Conservation (phyloP, 2,888 invertebrate genomes). For the Pachycephus smyrnensis region DNA sequence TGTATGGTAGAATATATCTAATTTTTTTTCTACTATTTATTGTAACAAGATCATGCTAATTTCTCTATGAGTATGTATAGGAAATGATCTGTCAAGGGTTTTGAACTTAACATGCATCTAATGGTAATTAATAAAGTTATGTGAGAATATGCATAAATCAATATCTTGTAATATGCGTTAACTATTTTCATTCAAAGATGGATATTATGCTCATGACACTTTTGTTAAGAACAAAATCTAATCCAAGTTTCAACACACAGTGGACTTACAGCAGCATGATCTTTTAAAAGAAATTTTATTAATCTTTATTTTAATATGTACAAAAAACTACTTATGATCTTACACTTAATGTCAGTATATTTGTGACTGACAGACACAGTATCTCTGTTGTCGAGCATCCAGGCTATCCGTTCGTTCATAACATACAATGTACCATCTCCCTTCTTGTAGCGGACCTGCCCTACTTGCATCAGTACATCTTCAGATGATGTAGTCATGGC, state of each 20-base stretch:
- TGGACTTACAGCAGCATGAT: constrained; percentile 10
- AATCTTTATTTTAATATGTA: constrained; percentile 32
- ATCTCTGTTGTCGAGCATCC: constrained; percentile 95
- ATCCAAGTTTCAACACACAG: constrained; percentile 1
- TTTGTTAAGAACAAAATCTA: constrained; percentile 8
- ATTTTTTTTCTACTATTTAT: constrained; percentile 11
- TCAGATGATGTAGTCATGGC: constrained; percentile 90
- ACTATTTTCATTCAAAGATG: neutral
- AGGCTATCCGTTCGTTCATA: constrained; percentile 95
- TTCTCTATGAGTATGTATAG: neutral
- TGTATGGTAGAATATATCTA: neutral
- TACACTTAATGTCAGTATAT: constrained; percentile 96
- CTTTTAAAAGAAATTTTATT: constrained; percentile 18
- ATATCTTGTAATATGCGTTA: constrained; percentile 41
- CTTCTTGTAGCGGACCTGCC: constrained; percentile 94
- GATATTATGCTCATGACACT: neutral
- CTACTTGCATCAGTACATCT: constrained; percentile 93
- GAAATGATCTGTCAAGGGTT: neutral
- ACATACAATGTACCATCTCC: constrained; percentile 95
- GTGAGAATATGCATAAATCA: neutral
- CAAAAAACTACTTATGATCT: constrained; percentile 50
- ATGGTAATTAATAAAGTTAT: neutral
- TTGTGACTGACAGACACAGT: constrained; percentile 93
- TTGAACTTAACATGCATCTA: neutral
- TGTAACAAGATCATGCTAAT: neutral